These are phyloP conservation scores for Hormaphis cornu DNA, from an alignment of 1,140 invertebrate genomes.

Conservation along the genomic window DNA sequence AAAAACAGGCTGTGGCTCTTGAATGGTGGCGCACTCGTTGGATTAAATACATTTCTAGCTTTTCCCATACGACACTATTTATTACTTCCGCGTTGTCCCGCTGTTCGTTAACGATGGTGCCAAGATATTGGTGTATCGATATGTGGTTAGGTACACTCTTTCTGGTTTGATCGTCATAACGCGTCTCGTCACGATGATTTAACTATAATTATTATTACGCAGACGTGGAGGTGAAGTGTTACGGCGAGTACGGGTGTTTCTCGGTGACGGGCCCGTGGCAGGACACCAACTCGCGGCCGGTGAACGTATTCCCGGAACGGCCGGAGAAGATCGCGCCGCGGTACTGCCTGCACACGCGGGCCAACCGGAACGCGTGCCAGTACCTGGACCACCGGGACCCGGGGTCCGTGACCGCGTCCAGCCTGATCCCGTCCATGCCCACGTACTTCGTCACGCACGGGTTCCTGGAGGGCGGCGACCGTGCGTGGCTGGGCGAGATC, in stretches of 20 bases:
- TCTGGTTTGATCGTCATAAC: too few species aligned
- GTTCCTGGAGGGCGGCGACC: slow-evolving; percentile 70
- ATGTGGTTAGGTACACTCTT: too few species aligned
- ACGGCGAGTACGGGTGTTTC: slow-evolving; percentile 71
- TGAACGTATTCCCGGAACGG: slow-evolving; percentile 63
- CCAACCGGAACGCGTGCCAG: slow-evolving; percentile 48
- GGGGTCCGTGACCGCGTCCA: slow-evolving; percentile 50
- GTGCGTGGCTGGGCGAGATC: slow-evolving; percentile 53
- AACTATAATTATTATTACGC: background rate
- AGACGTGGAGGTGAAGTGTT: slow-evolving; percentile 48
- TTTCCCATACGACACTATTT: too few species aligned
- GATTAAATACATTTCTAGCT: too few species aligned
- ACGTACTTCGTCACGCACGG: slow-evolving; percentile 74
- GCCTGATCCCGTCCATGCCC: slow-evolving; percentile 51
- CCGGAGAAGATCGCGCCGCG: slow-evolving; percentile 49
- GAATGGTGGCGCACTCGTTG: too few species aligned
- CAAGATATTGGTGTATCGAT: too few species aligned
- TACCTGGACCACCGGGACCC: slow-evolving; percentile 55
- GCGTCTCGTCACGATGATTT: too few species aligned
- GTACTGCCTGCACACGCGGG: slow-evolving; percentile 46
- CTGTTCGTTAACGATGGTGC: too few species aligned
- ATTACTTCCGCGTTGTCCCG: too few species aligned
- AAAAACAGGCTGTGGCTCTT: too few species aligned
- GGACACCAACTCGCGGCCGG: slow-evolving; percentile 55
- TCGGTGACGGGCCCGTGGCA: slow-evolving; percentile 70